phyloP scores from a whole-genome alignment of 1,140 invertebrate species.

The Phthorimaea operculella region DNA sequence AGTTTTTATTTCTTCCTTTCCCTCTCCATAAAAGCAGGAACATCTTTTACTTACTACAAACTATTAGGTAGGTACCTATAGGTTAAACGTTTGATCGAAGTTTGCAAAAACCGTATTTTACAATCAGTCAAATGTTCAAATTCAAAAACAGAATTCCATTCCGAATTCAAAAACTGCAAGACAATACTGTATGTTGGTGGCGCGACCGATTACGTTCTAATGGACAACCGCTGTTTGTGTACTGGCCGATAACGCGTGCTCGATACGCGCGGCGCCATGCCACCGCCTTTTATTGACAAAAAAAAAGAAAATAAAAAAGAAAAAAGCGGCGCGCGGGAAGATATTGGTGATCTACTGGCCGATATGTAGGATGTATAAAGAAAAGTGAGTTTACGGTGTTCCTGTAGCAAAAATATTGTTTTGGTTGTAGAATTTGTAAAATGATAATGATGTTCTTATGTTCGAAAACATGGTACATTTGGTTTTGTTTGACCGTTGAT shows the following conservation, averaged over 20 bases:
- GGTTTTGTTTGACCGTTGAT: too few relatives aligned
- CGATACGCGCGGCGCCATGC: slow-evolving; percentile 58
- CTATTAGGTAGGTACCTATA: too few relatives aligned
- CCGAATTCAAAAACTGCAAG: slow-evolving; percentile 36
- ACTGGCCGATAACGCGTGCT: slow-evolving; percentile 47
- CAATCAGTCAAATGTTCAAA: background rate
- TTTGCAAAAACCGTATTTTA: too few relatives aligned
- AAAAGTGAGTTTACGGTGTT: background rate
- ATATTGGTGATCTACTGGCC: slow-evolving; percentile 27
- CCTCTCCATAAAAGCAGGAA: too few relatives aligned
- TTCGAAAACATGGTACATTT: too few relatives aligned
- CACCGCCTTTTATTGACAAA: slow-evolving; percentile 38
- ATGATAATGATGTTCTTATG: too few relatives aligned
- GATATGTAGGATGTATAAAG: slow-evolving; percentile 8
- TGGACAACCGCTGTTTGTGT: slow-evolving; percentile 65
- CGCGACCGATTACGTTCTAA: slow-evolving; percentile 56
- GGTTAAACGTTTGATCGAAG: too few relatives aligned
- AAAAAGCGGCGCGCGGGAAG: slow-evolving; percentile 15
- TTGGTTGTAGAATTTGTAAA: too few relatives aligned
- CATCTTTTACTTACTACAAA: too few relatives aligned
- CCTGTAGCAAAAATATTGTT: background rate
- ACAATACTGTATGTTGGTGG: slow-evolving; percentile 54
- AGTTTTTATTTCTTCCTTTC: too few relatives aligned
- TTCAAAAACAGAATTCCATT: slow-evolving; percentile 24
- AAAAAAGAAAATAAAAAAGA: slow-evolving; percentile 29